Conservation (phyloP, 2,888 invertebrate species). For the Tholera decimalis region DNA sequence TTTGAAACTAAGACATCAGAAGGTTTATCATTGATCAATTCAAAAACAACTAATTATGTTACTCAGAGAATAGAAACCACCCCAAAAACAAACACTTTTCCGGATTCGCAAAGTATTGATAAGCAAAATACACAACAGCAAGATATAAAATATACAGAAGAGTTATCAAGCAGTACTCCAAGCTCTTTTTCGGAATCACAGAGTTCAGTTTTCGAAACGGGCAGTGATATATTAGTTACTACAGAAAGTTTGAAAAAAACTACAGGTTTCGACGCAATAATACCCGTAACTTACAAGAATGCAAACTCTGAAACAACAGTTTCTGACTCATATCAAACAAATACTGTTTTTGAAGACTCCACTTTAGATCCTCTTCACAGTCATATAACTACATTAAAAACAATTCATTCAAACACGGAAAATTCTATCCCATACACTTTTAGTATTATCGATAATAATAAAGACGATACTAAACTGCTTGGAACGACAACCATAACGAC, state of each 20-base stretch:
- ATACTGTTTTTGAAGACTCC: background rate
- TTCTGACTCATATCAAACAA: conserved; percentile 12
- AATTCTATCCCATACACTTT: conserved; percentile 4
- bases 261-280: conserved; percentile 8
- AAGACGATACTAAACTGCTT: background rate
- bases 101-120: conserved; percentile 21
- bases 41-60: conserved; percentile 11
- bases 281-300: background rate
- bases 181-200: conserved; percentile 5
- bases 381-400: conserved; percentile 5
- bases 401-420: conserved; percentile 22
- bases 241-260: conserved; percentile 36
- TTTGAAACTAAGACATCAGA: conserved; percentile 20
- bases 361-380: conserved; percentile 8
- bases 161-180: conserved; percentile 20
- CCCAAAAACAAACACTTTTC: conserved; percentile 10
- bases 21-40: conserved; percentile 6
- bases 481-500: conserved; percentile 15
- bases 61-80: conserved; percentile 13
- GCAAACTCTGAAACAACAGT: conserved; percentile 16
- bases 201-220: conserved; percentile 13
- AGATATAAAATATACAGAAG: too few species aligned
- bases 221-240: conserved; percentile 13
- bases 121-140: conserved; percentile 1
- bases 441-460: conserved; percentile 26